Percentiles rank a stretch among this genome's conserved stretches.
Conservation (phyloP, 2,113 vertebrate genomes). For the Isurus oxyrinchus region DNA sequence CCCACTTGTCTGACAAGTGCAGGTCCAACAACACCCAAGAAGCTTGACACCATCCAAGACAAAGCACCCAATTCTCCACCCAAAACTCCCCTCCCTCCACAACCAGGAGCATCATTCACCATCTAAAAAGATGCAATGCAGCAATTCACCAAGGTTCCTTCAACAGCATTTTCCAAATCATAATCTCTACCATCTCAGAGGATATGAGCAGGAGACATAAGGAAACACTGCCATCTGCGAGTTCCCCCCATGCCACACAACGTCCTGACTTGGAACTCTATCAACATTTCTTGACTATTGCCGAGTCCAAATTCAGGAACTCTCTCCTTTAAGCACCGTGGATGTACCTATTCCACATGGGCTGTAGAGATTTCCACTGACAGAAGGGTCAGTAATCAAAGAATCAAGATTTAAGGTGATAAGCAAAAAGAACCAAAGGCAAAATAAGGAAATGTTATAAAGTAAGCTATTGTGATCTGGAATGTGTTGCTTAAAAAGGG, state of each 20-base stretch:
- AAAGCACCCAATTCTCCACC: too few relatives aligned
- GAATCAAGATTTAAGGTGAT: not conserved
- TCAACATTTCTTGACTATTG: too few relatives aligned
- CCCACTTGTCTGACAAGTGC: not conserved
- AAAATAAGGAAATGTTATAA: not conserved
- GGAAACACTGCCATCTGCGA: not conserved
- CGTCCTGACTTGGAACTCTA: too few relatives aligned
- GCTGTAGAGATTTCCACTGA: not conserved
- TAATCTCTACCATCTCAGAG: not conserved
- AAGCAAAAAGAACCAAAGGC: not conserved
- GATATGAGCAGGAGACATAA: not conserved
- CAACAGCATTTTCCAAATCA: not conserved
- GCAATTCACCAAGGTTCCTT: not conserved
- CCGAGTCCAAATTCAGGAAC: too few relatives aligned
- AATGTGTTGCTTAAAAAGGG: not conserved
- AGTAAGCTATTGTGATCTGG: not conserved
- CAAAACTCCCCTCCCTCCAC: too few relatives aligned
- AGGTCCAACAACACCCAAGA: not conserved
- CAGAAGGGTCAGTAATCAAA: not conserved
- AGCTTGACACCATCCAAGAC: not conserved
- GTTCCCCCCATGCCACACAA: too few relatives aligned
- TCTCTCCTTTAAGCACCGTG: too few relatives aligned
- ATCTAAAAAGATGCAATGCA: not conserved
- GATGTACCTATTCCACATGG: too few relatives aligned
- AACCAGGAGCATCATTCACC: not conserved